Evolutionary conservation across 2,113 vertebrate genomes (phyloP).

Genomic region (Gymnogyps californianus): DNA sequence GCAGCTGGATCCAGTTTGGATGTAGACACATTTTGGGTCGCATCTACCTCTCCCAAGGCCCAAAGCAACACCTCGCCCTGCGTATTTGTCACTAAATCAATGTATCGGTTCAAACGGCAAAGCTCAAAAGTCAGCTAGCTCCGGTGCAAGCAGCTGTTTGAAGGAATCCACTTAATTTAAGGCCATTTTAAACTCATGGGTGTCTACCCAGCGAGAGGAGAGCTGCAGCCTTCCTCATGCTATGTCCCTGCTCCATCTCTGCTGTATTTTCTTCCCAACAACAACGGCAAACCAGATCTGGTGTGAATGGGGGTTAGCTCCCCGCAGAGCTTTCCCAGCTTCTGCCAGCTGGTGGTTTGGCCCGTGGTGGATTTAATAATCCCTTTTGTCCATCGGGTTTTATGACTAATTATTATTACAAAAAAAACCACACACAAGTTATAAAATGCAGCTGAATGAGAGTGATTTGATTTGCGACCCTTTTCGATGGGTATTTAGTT

Average conservation of each 20-base stretch:
- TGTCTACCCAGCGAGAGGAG: background rate
- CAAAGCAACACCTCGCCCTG: background rate
- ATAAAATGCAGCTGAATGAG: background rate
- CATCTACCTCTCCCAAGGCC: background rate
- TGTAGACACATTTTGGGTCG: background rate
- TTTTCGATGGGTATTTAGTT: background rate
- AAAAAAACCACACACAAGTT: rapidly evolving
- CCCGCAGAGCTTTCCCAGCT: background rate
- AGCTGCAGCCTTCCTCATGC: background rate
- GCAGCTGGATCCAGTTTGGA: background rate
- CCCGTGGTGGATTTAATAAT: background rate
- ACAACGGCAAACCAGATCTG: background rate
- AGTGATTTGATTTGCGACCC: background rate
- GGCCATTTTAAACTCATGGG: background rate
- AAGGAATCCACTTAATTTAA: background rate
- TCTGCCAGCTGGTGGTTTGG: background rate
- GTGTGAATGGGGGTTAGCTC: background rate
- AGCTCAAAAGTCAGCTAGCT: background rate
- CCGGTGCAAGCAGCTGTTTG: background rate
- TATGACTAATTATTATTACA: background rate
- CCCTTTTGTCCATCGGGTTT: background rate
- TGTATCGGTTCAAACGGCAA: background rate
- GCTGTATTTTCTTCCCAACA: background rate
- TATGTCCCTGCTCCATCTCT: background rate
- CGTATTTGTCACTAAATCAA: background rate